Percentiles rank a stretch among this genome's conserved stretches.
Evolutionary conservation across 2,797 vertebrate genomes (phyloP).

Genomic region (Otolemur crassicaudatus): DNA sequence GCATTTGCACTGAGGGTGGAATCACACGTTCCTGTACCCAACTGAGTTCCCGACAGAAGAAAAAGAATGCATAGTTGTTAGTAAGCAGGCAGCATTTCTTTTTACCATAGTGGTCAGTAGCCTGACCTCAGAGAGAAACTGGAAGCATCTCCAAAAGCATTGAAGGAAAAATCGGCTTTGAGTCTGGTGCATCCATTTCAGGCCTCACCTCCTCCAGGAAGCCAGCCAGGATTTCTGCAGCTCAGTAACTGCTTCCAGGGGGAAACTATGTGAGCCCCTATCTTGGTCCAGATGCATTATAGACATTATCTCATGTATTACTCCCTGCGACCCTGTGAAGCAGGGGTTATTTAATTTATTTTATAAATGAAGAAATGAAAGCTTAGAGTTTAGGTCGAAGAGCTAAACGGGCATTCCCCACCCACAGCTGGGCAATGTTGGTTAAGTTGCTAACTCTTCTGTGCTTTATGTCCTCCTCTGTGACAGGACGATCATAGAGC

Average conservation of each 20-base stretch:
- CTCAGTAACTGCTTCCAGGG: background rate
- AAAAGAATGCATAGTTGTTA: background rate
- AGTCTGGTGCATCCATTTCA: background rate
- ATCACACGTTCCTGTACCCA: background rate
- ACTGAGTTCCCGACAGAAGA: background rate
- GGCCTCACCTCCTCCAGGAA: background rate
- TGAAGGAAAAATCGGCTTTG: background rate
- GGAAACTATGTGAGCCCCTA: background rate
- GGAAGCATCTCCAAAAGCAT: background rate
- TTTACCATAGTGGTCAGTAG: background rate
- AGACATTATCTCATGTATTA: background rate
- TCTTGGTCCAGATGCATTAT: background rate
- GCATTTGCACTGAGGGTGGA: fast-evolving
- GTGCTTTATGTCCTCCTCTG: background rate
- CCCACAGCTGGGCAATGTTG: background rate
- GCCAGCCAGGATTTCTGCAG: background rate
- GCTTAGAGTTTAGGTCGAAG: background rate
- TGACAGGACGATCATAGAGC: no score
- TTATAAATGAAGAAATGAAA: background rate
- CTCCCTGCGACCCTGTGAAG: background rate
- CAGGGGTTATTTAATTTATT: background rate
- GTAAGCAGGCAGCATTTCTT: background rate
- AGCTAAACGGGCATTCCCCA: background rate
- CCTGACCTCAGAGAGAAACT: background rate
- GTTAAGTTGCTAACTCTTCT: background rate